Evolutionary conservation across 2,888 invertebrate genomes (phyloP).

Genomic region (Melanargia galathea): DNA sequence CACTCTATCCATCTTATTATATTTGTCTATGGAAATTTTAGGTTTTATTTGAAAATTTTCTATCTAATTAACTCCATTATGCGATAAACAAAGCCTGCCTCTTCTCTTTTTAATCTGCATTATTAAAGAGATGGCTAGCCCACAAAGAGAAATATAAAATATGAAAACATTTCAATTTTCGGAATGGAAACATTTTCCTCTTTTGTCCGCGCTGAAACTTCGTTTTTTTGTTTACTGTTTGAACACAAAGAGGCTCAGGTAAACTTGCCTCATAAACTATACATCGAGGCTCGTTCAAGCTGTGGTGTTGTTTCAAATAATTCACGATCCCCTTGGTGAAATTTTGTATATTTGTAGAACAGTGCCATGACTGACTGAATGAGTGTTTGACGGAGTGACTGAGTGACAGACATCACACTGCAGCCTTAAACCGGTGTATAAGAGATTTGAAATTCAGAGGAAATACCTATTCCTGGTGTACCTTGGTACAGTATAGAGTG

Average conservation of each 20-base stretch:
- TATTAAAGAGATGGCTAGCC: neutral
- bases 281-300: neutral
- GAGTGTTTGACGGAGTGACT: too few relatives aligned
- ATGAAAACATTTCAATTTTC: conserved; percentile 14
- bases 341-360: too few relatives aligned
- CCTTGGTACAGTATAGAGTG: too few relatives aligned
- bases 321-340: neutral
- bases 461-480: too few relatives aligned
- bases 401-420: too few relatives aligned
- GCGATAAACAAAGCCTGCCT: neutral
- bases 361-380: too few relatives aligned
- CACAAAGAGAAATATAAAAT: conserved; percentile 14
- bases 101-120: neutral
- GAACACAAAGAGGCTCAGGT: neutral
- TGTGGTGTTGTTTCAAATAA: neutral
- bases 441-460: too few relatives aligned
- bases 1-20: too few relatives aligned
- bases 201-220: conserved; percentile 6
- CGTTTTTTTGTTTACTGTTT: neutral
- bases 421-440: too few relatives aligned
- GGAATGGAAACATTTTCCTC: conserved; percentile 5
- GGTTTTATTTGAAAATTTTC: neutral
- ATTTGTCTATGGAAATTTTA: too few relatives aligned
- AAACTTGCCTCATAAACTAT: conserved; percentile 1
- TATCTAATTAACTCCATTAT: neutral